Percentiles rank a stretch among this genome's conserved stretches.
Conservation (phyloP, 2,888 invertebrate species). For the Acleris cristana region DNA sequence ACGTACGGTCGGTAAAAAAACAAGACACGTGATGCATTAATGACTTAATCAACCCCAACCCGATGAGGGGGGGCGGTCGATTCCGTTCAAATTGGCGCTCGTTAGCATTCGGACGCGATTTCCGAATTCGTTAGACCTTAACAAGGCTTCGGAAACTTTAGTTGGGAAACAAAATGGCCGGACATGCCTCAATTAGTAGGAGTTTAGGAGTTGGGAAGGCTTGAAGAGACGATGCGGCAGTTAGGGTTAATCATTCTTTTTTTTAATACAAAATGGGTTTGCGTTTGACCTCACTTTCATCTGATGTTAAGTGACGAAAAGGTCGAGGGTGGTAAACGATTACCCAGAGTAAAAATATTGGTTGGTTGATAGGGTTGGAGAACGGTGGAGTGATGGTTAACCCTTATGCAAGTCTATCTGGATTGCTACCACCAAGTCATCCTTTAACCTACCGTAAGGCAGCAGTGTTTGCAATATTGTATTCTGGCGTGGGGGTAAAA, state of each 20-base stretch:
- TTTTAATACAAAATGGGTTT: too few relatives aligned
- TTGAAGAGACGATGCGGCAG: constrained; percentile 42
- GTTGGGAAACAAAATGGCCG: constrained; percentile 68
- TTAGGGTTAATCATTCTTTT: constrained; percentile 49
- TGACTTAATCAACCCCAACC: constrained; percentile 67
- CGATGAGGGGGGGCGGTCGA: constrained; percentile 58
- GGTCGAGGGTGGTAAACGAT: neutral
- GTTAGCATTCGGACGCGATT: constrained; percentile 79
- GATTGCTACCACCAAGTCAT: too few relatives aligned
- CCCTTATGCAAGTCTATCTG: too few relatives aligned
- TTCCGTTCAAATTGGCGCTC: constrained; percentile 73
- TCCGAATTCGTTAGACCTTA: constrained; percentile 75
- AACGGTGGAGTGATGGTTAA: too few relatives aligned
- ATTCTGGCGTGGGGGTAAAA: too few relatives aligned
- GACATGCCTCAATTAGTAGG: constrained; percentile 77
- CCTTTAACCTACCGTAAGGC: too few relatives aligned
- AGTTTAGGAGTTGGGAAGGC: constrained; percentile 51
- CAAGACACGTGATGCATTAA: constrained; percentile 50
- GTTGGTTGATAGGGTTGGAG: too few relatives aligned
- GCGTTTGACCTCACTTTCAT: too few relatives aligned
- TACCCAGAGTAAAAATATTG: neutral
- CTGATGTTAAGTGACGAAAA: too few relatives aligned
- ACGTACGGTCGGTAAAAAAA: neutral
- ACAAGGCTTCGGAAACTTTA: constrained; percentile 71
- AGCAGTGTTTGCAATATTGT: too few relatives aligned